A percentile compares a stretch with the other conserved stretches of the same genome.
These are phyloP conservation scores for Rhea pennata DNA, from an alignment of 2,113 vertebrate genomes.

Conservation along the genomic window DNA sequence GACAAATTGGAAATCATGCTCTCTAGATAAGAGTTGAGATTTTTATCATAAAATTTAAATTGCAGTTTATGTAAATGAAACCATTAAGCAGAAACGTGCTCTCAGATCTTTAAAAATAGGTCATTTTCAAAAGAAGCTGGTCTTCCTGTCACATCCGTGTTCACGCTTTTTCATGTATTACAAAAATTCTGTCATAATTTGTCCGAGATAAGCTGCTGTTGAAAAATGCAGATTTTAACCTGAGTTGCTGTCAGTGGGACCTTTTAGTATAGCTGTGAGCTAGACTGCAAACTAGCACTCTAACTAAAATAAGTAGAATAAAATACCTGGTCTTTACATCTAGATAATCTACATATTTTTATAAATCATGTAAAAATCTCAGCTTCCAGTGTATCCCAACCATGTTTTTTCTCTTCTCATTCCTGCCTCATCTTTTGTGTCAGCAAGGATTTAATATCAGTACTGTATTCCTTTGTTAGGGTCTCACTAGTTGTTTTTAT, in stretches of 20 bases:
- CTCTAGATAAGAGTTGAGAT: constrained; percentile 1
- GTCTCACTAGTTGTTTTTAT: background rate
- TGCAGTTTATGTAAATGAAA: constrained; percentile 50
- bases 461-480: background rate
- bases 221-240: background rate
- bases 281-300: background rate
- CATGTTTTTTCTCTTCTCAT: background rate
- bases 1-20: constrained; percentile 16
- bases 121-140: constrained; percentile 43
- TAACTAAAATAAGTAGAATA: background rate
- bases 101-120: constrained; percentile 43
- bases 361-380: background rate
- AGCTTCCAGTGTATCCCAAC: background rate
- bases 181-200: constrained; percentile 10
- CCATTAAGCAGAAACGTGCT: constrained; percentile 47
- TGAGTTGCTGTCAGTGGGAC: background rate
- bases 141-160: constrained; percentile 27
- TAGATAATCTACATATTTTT: background rate
- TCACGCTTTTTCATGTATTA: constrained; percentile 12
- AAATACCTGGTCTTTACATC: background rate
- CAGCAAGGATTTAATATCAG: background rate
- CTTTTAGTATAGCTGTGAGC: background rate
- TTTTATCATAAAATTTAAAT: constrained; percentile 32
- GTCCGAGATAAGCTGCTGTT: background rate
- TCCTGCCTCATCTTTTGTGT: background rate